Conservation (phyloP, 2,888 invertebrate genomes). For the Nycteola revayana region DNA sequence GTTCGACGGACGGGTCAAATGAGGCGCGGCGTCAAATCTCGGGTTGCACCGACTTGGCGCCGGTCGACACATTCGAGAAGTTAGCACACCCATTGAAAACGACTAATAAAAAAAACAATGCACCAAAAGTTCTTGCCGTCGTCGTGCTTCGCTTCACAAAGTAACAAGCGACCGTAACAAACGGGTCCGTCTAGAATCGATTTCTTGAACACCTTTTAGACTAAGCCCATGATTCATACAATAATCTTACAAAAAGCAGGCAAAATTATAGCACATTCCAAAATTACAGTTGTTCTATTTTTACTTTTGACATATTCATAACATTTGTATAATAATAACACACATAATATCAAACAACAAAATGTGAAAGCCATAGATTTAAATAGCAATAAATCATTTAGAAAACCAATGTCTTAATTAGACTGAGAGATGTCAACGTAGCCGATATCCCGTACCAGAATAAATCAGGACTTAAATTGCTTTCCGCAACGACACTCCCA, state of each 20-base stretch:
- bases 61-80: constrained; percentile 61
- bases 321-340: neutral
- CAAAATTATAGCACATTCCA: too few relatives aligned
- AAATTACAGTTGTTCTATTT: too few relatives aligned
- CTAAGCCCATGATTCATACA: too few relatives aligned
- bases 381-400: constrained; percentile 59
- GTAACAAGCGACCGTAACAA: constrained; percentile 66
- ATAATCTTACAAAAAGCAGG: too few relatives aligned
- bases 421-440: constrained; percentile 67
- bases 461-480: constrained; percentile 77
- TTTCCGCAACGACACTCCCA: constrained; percentile 77
- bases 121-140: constrained; percentile 52
- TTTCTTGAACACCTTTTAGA: too few relatives aligned
- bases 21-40: constrained; percentile 74
- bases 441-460: constrained; percentile 57
- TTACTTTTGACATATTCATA: too few relatives aligned
- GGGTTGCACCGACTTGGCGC: constrained; percentile 74
- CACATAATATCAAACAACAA: constrained; percentile 1
- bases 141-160: constrained; percentile 63
- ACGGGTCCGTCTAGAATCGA: constrained; percentile 30
- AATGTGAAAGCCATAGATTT: constrained; percentile 38
- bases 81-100: constrained; percentile 64
- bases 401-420: constrained; percentile 69
- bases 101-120: constrained; percentile 54
- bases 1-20: constrained; percentile 67